A percentile compares a stretch with the other conserved stretches of the same genome.
Conservation (phyloP, 2,113 vertebrate genomes). For the Trochalopteron elliotii region DNA sequence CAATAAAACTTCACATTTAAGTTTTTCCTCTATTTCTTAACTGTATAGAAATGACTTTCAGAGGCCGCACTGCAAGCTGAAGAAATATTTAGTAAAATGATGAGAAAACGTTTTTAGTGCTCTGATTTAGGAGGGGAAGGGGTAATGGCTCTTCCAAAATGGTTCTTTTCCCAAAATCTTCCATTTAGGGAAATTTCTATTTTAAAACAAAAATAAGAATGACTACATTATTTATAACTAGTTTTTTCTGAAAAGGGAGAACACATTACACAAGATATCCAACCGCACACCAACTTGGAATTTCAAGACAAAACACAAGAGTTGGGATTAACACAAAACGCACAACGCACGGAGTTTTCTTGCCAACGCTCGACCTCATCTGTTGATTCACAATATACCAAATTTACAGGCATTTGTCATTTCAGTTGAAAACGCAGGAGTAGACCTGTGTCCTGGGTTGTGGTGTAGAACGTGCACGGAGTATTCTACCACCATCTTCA, state of each 20-base stretch:
- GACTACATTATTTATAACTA: background rate
- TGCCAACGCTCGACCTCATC: background rate
- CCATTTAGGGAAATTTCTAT: background rate
- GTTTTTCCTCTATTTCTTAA: background rate
- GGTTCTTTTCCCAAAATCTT: background rate
- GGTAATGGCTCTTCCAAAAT: background rate
- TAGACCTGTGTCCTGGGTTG: no score
- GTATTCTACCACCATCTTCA: no score
- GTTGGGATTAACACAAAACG: background rate
- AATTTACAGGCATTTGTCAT: background rate
- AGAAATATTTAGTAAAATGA: background rate
- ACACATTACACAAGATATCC: background rate
- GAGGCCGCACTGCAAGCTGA: background rate
- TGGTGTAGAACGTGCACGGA: no score
- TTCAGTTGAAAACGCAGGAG: no score
- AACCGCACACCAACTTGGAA: background rate
- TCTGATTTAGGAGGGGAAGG: background rate
- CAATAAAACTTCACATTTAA: background rate
- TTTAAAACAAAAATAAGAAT: background rate
- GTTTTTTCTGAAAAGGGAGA: background rate
- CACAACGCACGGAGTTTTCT: background rate
- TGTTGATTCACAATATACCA: background rate
- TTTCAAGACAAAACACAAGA: background rate
- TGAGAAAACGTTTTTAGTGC: background rate
- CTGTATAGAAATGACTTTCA: background rate